These are phyloP conservation scores for Ametastegia equiseti DNA, from an alignment of 2,888 invertebrate genomes.

Conservation along the genomic window DNA sequence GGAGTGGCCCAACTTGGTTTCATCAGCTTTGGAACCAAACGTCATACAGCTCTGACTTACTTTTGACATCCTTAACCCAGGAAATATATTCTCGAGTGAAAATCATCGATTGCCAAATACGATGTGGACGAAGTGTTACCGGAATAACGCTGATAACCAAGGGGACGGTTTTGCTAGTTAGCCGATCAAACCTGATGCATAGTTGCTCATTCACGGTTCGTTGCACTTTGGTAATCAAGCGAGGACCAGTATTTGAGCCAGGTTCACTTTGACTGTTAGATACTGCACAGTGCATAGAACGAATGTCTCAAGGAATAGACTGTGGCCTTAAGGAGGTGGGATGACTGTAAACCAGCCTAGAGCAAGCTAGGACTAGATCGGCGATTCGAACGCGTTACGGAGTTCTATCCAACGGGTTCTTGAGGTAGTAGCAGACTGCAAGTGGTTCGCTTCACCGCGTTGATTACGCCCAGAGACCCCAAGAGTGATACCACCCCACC, in stretches of 20 bases:
- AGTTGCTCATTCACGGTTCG: constrained; percentile 26
- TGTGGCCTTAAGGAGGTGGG: no score
- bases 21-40: no score
- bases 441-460: constrained; percentile 59
- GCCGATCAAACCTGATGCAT: constrained; percentile 13
- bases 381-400: constrained; percentile 53
- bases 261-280: constrained; percentile 61
- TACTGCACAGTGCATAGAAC: not conserved
- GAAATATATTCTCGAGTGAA: no score
- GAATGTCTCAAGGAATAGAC: constrained; percentile 53
- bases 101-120: no score
- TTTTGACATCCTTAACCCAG: no score
- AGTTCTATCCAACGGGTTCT: constrained; percentile 53
- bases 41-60: no score
- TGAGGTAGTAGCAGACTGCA: constrained; percentile 49
- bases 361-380: constrained; percentile 53
- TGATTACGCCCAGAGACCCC: constrained; percentile 60
- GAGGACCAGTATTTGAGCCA: constrained; percentile 52
- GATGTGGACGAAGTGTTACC: no score
- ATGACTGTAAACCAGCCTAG: not conserved
- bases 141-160: not conserved
- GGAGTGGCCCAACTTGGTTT: not conserved
- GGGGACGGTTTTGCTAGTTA: constrained; percentile 2
- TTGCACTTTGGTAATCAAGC: constrained; percentile 59
- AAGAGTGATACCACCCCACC: constrained; percentile 56